phyloP scores from a whole-genome alignment of 2,113 vertebrate genomes.

The Saguinus imperator region DNA sequence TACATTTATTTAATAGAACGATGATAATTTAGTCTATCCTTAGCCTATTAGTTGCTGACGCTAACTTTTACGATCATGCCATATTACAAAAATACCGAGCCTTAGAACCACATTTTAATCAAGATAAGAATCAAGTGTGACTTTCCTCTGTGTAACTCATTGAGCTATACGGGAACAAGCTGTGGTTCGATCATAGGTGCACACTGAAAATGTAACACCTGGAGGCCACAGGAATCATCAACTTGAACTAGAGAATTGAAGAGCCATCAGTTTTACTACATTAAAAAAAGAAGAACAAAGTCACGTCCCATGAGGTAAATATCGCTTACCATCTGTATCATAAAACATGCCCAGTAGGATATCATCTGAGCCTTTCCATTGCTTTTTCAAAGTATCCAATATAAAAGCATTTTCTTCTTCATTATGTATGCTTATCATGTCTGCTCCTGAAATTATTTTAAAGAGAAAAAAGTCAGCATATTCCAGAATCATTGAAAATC shows the following conservation, averaged over 20 bases:
- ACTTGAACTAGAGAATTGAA: neutral
- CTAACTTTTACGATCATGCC: neutral
- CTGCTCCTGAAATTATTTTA: slow-evolving; percentile 77
- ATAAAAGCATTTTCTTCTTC: slow-evolving; percentile 84
- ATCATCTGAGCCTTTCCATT: slow-evolving; percentile 75
- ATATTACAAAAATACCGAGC: slow-evolving; percentile 33
- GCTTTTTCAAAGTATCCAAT: slow-evolving; percentile 70
- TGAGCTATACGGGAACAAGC: neutral
- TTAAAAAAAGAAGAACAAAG: neutral
- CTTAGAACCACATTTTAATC: neutral
- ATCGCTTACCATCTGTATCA: slow-evolving; percentile 83
- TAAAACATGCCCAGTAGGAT: slow-evolving; percentile 83
- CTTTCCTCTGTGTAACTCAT: neutral
- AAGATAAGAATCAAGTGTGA: neutral
- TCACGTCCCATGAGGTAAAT: neutral
- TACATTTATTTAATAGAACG: neutral
- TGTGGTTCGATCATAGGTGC: neutral
- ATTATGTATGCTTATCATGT: slow-evolving; percentile 82
- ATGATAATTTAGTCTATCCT: neutral
- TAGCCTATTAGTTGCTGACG: neutral
- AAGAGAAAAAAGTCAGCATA: slow-evolving; percentile 5
- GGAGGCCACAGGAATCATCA: neutral
- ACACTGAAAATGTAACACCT: neutral
- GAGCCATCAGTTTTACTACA: neutral
- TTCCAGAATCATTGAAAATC: slow-evolving; percentile 33